Conservation (phyloP, 2,113 vertebrate species). For the Elephantulus edwardii region DNA sequence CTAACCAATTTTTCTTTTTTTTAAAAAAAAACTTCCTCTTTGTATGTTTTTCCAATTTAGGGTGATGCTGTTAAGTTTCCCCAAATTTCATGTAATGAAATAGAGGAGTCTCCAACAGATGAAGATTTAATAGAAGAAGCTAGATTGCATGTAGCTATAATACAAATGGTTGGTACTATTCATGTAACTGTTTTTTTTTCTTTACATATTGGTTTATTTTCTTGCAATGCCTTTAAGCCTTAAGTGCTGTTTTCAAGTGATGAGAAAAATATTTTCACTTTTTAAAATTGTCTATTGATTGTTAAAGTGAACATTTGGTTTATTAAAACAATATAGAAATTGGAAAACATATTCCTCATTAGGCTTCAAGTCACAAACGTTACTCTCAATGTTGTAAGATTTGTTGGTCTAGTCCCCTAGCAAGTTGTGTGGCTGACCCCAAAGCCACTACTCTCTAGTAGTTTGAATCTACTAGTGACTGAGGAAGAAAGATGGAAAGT, state of each 20-base stretch:
- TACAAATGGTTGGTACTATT: slow-evolving; percentile 73
- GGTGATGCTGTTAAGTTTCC: background rate
- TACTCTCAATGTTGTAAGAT: background rate
- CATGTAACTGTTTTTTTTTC: background rate
- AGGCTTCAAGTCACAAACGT: slow-evolving; percentile 8
- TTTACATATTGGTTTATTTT: too few relatives aligned
- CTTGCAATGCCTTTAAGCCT: slow-evolving; percentile 20
- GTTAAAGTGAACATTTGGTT: slow-evolving; percentile 29
- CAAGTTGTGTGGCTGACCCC: too few relatives aligned
- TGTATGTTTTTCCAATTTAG: slow-evolving; percentile 52
- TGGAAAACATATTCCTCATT: background rate
- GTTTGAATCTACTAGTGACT: too few relatives aligned
- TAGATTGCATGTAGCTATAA: slow-evolving; percentile 70
- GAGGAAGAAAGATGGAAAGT: too few relatives aligned
- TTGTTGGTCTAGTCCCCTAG: too few relatives aligned
- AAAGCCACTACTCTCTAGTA: too few relatives aligned
- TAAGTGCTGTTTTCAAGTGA: background rate
- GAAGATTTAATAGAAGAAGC: slow-evolving; percentile 74
- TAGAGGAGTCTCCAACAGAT: slow-evolving; percentile 37
- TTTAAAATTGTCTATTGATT: background rate
- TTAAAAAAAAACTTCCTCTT: slow-evolving; percentile 21
- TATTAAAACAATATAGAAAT: slow-evolving; percentile 23
- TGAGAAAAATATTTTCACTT: background rate
- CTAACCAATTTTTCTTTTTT: slow-evolving; percentile 7
- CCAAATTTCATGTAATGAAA: accelerated